Conservation (phyloP, 2,113 vertebrate species). For the Dunckerocampus dactyliophorus region DNA sequence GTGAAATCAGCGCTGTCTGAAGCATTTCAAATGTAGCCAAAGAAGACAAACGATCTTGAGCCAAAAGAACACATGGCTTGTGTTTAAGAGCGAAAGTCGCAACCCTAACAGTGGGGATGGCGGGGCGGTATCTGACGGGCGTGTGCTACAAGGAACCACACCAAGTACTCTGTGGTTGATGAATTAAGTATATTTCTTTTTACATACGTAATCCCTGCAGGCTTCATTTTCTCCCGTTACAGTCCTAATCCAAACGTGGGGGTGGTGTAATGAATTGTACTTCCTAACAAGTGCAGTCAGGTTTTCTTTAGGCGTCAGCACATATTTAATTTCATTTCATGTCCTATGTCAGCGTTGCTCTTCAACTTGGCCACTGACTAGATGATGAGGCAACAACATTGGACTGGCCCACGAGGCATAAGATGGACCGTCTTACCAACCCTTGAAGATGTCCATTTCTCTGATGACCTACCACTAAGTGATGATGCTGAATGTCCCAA, state of each 20-base stretch:
- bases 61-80: not conserved
- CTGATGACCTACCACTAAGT: no score
- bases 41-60: not conserved
- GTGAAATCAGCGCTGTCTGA: slow-evolving; percentile 1
- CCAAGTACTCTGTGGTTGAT: not conserved
- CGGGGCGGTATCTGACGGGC: no score
- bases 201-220: slow-evolving; percentile 28
- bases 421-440: no score
- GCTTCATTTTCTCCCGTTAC: slow-evolving; percentile 37
- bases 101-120: not conserved
- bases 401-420: no score
- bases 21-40: not conserved
- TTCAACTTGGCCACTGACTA: no score
- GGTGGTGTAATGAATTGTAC: slow-evolving; percentile 43
- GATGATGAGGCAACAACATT: no score
- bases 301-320: slow-evolving; percentile 54
- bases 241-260: slow-evolving; percentile 44
- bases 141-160: not conserved
- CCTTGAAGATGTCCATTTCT: no score
- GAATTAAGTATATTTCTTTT: no score
- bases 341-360: no score
- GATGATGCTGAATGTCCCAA: no score
- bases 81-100: not conserved
- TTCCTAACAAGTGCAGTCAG: slow-evolving; percentile 43
- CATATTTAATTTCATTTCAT: no score